These are phyloP conservation scores for Antechinus flavipes DNA, from an alignment of 2,113 vertebrate species.

Conservation along the genomic window DNA sequence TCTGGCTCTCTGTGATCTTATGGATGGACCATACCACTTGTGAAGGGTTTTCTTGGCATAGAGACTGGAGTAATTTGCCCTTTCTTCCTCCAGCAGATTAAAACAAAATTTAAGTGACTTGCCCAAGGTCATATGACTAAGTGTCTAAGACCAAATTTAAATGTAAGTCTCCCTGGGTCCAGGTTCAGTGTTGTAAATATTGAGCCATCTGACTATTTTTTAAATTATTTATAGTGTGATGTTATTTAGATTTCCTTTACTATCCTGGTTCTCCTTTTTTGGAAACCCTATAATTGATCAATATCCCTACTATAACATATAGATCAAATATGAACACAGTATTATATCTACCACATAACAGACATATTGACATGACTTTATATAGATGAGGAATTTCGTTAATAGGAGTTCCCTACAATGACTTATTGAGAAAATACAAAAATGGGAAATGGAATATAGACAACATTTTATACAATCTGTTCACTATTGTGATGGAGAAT, in stretches of 20 bases:
- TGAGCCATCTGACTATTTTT: neutral
- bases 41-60: neutral
- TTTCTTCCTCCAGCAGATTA: neutral
- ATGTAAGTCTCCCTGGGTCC: neutral
- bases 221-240: neutral
- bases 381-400: neutral
- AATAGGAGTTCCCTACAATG: neutral
- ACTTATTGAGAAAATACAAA: constrained; percentile 24
- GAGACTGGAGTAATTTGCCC: neutral
- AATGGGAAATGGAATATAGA: neutral
- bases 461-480: neutral
- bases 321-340: neutral
- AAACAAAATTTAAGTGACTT: neutral
- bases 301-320: neutral
- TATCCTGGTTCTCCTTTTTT: neutral
- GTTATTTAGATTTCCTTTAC: neutral
- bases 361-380: neutral
- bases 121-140: neutral
- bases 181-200: neutral
- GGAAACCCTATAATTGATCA: neutral
- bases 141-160: neutral
- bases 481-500: neutral
- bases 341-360: neutral
- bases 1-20: neutral
- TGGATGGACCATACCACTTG: too few species aligned